A percentile compares a stretch with the other conserved stretches of the same genome.
Evolutionary conservation across 2,888 invertebrate genomes (phyloP).

Genomic region (Sturmia bella): DNA sequence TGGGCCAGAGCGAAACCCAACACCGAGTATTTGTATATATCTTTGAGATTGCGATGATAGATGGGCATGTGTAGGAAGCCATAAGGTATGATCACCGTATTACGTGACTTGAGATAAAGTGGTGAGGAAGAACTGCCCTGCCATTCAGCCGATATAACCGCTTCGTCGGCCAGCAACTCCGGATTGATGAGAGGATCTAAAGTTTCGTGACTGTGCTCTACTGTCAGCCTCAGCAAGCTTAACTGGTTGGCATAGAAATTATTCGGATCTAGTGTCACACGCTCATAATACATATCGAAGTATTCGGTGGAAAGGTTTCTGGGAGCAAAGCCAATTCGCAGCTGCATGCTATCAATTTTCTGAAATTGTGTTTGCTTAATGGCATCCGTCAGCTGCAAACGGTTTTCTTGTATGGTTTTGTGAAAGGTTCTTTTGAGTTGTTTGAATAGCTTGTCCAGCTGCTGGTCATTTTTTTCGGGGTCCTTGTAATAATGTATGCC

Average conservation of each 20-base stretch:
- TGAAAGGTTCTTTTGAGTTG: conserved; percentile 75
- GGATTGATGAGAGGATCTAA: conserved; percentile 60
- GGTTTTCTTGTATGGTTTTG: conserved; percentile 75
- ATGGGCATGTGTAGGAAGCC: conserved; percentile 77
- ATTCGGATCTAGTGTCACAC: conserved; percentile 73
- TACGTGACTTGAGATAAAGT: conserved; percentile 77
- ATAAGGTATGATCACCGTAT: conserved; percentile 77
- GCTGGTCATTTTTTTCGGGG: conserved; percentile 70
- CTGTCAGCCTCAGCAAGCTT: conserved; percentile 74
- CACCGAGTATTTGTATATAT: conserved; percentile 76
- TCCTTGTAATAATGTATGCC: conserved; percentile 76
- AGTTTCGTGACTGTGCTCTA: conserved; percentile 73
- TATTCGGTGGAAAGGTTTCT: conserved; percentile 73
- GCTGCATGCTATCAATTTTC: conserved; percentile 76
- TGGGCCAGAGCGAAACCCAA: conserved; percentile 78
- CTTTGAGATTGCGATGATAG: conserved; percentile 75
- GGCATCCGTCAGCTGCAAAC: conserved; percentile 74
- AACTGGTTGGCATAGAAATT: conserved; percentile 79
- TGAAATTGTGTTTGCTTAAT: conserved; percentile 75
- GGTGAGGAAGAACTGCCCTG: conserved; percentile 78
- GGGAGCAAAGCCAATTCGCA: conserved; percentile 77
- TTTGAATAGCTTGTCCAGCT: conserved; percentile 73
- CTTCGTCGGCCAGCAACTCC: conserved; percentile 63
- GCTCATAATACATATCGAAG: conserved; percentile 75
- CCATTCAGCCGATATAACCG: conserved; percentile 75